phyloP scores from a whole-genome alignment of 2,797 vertebrate genomes.

The Balearica regulorum region DNA sequence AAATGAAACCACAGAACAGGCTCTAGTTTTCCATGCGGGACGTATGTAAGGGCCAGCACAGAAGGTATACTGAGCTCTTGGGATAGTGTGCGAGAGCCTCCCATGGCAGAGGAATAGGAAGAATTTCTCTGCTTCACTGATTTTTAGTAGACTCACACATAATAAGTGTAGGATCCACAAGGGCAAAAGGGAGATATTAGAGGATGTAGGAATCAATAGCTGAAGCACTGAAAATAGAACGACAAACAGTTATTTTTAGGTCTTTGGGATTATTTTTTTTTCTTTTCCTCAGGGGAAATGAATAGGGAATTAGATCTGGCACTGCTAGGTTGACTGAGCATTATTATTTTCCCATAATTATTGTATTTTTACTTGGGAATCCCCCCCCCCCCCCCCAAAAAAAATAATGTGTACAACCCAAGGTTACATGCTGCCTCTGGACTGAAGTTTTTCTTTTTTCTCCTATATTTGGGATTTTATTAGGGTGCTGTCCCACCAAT shows the following conservation, averaged over 20 bases:
- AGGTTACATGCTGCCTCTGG: background rate
- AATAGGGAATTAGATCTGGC: background rate
- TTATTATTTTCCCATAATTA: background rate
- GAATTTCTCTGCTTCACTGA: background rate
- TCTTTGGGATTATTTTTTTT: background rate
- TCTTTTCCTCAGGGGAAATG: background rate
- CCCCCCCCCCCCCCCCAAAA: fast-evolving
- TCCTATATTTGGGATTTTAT: background rate
- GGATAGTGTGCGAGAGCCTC: background rate
- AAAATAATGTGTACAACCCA: background rate
- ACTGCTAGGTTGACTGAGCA: background rate
- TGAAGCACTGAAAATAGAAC: background rate
- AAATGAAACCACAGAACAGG: background rate
- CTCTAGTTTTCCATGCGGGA: background rate
- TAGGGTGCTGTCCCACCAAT: background rate
- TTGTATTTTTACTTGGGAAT: background rate
- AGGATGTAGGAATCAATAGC: background rate
- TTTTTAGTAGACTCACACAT: background rate
- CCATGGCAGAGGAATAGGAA: background rate
- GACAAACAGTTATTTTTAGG: background rate
- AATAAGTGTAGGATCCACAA: background rate
- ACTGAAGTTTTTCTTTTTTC: background rate
- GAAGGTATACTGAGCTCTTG: background rate
- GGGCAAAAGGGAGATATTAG: background rate
- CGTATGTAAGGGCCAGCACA: background rate